These are phyloP conservation scores for Anolis carolinensis DNA, from an alignment of 2,113 vertebrate species.

Conservation along the genomic window DNA sequence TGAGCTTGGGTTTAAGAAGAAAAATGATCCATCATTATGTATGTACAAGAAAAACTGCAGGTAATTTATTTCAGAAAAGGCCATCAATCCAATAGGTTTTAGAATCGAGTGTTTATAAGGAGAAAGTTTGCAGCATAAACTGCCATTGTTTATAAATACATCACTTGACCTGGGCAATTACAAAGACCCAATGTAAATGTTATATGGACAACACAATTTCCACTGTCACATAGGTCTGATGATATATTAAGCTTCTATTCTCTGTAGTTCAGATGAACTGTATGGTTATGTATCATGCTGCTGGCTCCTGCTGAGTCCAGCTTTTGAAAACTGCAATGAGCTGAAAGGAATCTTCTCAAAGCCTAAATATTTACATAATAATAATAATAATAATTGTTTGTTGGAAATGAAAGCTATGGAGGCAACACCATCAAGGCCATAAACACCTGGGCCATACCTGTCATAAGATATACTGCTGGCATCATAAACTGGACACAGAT, in stretches of 20 bases:
- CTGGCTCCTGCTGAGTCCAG: background rate
- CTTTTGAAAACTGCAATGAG: background rate
- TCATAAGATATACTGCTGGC: no score
- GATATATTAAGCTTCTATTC: background rate
- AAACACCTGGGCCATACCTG: no score
- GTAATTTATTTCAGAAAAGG: constrained; percentile 44
- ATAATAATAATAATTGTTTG: no score
- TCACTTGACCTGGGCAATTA: background rate
- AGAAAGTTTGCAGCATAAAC: constrained; percentile 18
- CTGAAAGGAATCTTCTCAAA: background rate
- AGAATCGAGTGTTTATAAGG: constrained; percentile 9
- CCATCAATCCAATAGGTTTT: constrained; percentile 43
- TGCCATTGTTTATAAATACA: background rate
- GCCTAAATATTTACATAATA: no score
- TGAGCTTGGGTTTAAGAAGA: constrained; percentile 45
- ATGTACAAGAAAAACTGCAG: constrained; percentile 40
- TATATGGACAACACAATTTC: background rate
- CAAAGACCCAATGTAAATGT: background rate
- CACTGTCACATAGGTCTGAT: background rate
- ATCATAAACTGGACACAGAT: no score
- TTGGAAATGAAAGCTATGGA: no score
- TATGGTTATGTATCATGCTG: background rate
- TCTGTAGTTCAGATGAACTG: background rate
- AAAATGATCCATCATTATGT: constrained; percentile 45
- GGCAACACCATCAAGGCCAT: no score